These are phyloP conservation scores for Oligia latruncula DNA, from an alignment of 2,888 invertebrate species.

Conservation along the genomic window DNA sequence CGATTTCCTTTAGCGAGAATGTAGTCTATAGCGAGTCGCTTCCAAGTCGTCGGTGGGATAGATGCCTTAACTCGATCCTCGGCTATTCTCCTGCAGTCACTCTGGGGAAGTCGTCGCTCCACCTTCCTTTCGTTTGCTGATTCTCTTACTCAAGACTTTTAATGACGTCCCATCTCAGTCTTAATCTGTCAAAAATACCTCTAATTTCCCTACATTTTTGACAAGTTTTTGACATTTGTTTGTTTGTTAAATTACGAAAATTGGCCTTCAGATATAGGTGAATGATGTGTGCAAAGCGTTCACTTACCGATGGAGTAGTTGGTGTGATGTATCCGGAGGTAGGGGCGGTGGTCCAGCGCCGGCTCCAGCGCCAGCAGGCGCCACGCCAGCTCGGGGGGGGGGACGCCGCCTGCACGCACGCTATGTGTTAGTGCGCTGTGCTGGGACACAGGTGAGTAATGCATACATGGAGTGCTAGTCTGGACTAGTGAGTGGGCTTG, in stretches of 20 bases:
- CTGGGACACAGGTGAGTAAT: neutral
- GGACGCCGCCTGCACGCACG: constrained; percentile 88
- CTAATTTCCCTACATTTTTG: no score
- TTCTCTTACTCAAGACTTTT: neutral
- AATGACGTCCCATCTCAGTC: neutral
- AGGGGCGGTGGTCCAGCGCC: constrained; percentile 89
- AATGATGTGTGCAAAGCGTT: no score
- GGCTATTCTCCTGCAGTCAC: neutral
- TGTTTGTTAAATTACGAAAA: no score
- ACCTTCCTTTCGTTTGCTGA: neutral
- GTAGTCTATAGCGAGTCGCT: neutral
- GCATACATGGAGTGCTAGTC: no score
- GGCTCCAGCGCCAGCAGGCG: constrained; percentile 88
- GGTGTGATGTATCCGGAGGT: constrained; percentile 88
- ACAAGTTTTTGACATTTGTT: no score
- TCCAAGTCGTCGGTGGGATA: neutral
- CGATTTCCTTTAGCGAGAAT: neutral
- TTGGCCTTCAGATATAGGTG: neutral
- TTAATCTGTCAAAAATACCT: no score
- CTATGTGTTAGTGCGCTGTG: neutral
- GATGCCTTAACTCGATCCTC: neutral
- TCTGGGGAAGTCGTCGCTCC: neutral
- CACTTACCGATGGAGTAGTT: constrained; percentile 85
- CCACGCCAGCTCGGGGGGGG: constrained; percentile 91
- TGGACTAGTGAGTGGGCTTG: neutral